Percentiles rank a stretch among this genome's conserved stretches.
These are phyloP conservation scores for Scalopus aquaticus DNA, from an alignment of 2,113 vertebrate species.

Conservation along the genomic window DNA sequence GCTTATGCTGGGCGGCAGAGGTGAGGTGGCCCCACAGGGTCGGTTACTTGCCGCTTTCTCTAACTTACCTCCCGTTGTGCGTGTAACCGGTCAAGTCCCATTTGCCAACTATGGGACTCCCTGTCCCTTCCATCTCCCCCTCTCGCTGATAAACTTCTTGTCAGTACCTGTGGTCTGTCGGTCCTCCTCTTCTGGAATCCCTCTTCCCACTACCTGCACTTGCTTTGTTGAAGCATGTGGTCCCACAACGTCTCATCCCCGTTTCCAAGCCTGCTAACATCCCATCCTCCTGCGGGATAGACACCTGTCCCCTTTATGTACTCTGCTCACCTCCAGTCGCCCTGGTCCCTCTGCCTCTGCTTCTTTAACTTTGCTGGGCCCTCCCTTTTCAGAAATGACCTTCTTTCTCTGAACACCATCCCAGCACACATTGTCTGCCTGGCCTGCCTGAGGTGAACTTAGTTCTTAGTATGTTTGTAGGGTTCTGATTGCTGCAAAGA, in stretches of 20 bases:
- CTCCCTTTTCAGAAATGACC: not conserved
- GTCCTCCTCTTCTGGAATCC: not conserved
- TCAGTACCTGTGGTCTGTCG: not conserved
- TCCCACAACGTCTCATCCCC: not conserved
- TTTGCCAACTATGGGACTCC: not conserved
- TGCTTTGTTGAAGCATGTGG: not conserved
- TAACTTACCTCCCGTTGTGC: not conserved
- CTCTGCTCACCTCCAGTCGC: too few relatives aligned
- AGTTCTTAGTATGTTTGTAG: not conserved
- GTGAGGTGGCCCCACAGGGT: not conserved
- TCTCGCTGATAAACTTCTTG: not conserved
- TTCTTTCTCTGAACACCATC: too few relatives aligned
- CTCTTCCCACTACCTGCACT: not conserved
- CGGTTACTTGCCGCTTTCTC: not conserved
- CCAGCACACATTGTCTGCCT: accelerated
- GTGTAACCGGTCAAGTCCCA: not conserved
- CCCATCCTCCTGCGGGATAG: too few relatives aligned
- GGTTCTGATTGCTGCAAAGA: not conserved
- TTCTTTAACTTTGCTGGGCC: not conserved
- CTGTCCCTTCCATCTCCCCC: accelerated
- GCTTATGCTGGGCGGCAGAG: not conserved
- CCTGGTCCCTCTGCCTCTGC: not conserved
- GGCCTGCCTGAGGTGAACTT: not conserved
- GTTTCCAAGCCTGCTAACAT: not conserved
- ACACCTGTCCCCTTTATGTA: too few relatives aligned